Evolutionary conservation across 2,888 invertebrate species (phyloP), one percentile per base, ranked within the genome.

Genomic region (Nomada ferruginata): DNA sequence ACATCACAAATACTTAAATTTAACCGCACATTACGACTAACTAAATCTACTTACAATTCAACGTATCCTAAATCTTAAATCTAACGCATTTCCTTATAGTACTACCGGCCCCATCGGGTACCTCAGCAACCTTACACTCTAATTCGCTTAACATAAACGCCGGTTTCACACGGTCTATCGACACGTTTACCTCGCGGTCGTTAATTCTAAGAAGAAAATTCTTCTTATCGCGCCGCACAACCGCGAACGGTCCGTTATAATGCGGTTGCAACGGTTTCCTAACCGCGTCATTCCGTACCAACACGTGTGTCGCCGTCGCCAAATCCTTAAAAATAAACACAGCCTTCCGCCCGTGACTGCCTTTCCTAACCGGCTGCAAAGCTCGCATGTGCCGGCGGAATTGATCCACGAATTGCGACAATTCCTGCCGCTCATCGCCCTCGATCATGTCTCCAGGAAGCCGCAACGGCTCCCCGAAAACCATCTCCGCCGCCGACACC

Each of bases 221-320:
- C 50, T 50, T 50, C 10, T 4, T 2, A 50, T 10, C 18, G 13
- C 50, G 2, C 18, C 2, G 50, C 13, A 50, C 18, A 5, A 50
- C 50, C 13, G 50, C 13, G 18, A 15, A 50, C 18, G 53, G 26
- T 20, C 53, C 65, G 2, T 13, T n/a, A 2, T 53, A 53, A 3
- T 52, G 53, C 13, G 65, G 29, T 36, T 66, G 52, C 18, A 53
- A 20, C 9, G 53, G 65, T n/a, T n/a, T 66, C 11, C n/a, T 53
- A 2, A 53, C 53, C 36, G n/a, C 15, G 20, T 66, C n/a, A 0
- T 18, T 15, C 26, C 66, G 15, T n/a, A 66, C 5, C 1, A 53
- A 53, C 1, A 29, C 65, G 3, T 66, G 65, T 3, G 2, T 2
- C 29, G 57, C 15, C 15, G 57, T 13, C 57, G 26, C 29, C 1